Base-by-base conservation (phyloP, 2,888 invertebrate species). In the Mellilla xanthometata region DNA sequence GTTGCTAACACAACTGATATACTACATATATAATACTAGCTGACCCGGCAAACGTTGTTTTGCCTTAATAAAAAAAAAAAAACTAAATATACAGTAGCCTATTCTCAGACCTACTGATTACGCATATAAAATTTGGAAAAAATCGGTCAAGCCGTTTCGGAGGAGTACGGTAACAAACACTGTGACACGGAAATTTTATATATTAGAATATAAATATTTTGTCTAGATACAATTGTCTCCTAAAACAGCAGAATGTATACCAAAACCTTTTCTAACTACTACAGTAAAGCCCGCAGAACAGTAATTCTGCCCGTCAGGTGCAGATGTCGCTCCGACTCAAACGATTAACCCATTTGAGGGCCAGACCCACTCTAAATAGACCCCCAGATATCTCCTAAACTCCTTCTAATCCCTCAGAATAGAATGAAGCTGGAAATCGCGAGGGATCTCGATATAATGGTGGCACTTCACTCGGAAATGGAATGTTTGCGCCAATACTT, bases 311-410 rank as follows among this genome's bases (percentile, higher is more conserved):
- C 72, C 79, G 85, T 86, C 88, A 86, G 81, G 76, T 81, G 75
- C 88, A 88, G 83, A 82, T 80, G 86, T 71, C 71, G 71, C 69
- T 68, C 70, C 73, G 77, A 78, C 79, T 81, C 77, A 62, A 73
- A 67, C 84, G 83, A 88, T 88, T 87, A 88, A 88, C 83, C 84
- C 84, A 83, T 86, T 86, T 84, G 73, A 75, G 72, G 72, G 66
- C 68, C 68, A 62, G 54, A 56, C 49, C 60, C 63, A 49, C 61
- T 76, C 73, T 51, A 62, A 33, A 40, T 45, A 57, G 78, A 70
- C 36, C 77, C 60, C 51, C 43, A 54, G 65, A 68, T 60, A 63
- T 56, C 57, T 53, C 53, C 45, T 50, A 53, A 51, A 48, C 45
- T 54, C 52, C 59, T 52, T 52, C 44, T 28, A 41, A 46, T 46